Evolutionary conservation across 2,888 invertebrate genomes (phyloP), one percentile per base, ranked within the genome.

Genomic region (Rugalucina vietnamica): DNA sequence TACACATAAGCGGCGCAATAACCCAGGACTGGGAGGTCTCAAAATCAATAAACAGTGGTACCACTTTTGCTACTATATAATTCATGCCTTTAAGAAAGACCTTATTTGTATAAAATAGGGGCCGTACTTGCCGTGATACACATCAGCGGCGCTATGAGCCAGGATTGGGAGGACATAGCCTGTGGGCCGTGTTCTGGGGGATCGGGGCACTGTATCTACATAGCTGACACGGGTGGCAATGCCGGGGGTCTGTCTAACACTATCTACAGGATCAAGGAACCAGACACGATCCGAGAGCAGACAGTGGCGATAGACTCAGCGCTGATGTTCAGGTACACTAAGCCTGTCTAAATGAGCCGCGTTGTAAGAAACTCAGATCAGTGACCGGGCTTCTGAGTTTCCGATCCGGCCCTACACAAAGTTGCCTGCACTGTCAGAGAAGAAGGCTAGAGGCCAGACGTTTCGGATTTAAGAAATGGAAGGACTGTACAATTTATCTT

Each of bases 121-220:
- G n/a, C n/a, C n/a, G n/a, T n/a, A n/a, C 29, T 88, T 0, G 87
- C 76, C 4, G 86, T 84, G 0, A 86, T 88, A 18, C 80, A 43
- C 1, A 86, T 89, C 37, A 79, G 85, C 60, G 89, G 89, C 4
- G 87, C 90, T 12, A 73, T 71, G 14, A 77, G 82, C 21, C 71
- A 65, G 0, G 90, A 90, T 60, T 90, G 89, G 88, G 90, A 90
- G 70, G 90, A 90, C 36, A 90, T 90, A 1, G 89, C 90, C 2
- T 86, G 85, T 70, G 90, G 87, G 27, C 88, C 88, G 0, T 89
- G 90, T 80, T 24, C 81, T 0, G 82, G 83, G 3, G 84, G 82
- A 0, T 65, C 78, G 0, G 88, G 87, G 12, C 76, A 89, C 32
- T 90, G 90, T 79, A 81, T 90, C 24, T 89, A 89, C 54, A 78